A percentile compares a stretch with the other conserved stretches of the same genome.
Conservation (phyloP, 1,140 invertebrate species). For the Caenorhabditis briggsae region DNA sequence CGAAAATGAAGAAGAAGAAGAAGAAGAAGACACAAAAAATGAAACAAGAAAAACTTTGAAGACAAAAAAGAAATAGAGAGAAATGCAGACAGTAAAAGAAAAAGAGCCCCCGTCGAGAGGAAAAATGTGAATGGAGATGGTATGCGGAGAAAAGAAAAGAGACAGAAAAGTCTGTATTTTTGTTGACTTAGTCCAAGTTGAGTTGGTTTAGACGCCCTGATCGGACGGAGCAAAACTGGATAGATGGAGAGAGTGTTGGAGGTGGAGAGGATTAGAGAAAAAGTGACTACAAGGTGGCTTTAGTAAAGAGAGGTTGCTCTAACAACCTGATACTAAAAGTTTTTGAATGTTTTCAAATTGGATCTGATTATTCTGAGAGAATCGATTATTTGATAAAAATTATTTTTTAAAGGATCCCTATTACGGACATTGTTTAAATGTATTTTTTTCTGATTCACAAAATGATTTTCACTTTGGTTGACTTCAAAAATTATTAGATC, state of each 20-base stretch:
- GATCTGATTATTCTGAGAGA: too few relatives aligned
- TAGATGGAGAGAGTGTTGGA: neutral
- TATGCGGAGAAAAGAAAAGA: neutral
- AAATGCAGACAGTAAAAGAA: neutral
- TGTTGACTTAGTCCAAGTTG: conserved; percentile 48
- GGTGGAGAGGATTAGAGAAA: neutral
- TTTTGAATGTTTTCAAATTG: too few relatives aligned
- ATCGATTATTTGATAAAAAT: too few relatives aligned
- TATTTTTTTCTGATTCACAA: too few relatives aligned
- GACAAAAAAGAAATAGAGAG: neutral
- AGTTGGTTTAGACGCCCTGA: conserved; percentile 11
- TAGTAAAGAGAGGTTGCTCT: too few relatives aligned
- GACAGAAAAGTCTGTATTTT: conserved; percentile 13
- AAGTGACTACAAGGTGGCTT: too few relatives aligned
- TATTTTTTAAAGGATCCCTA: too few relatives aligned
- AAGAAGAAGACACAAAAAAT: neutral
- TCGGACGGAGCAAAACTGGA: conserved; percentile 7
- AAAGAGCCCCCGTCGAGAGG: neutral
- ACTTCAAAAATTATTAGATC: too few relatives aligned
- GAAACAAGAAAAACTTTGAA: neutral
- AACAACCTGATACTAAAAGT: too few relatives aligned
- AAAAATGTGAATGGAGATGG: neutral
- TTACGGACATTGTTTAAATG: too few relatives aligned
- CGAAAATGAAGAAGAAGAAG: neutral
- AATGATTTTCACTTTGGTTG: too few relatives aligned